phyloP scores from a whole-genome alignment of 2,888 invertebrate genomes.

The Sinhomidia bicolor region DNA sequence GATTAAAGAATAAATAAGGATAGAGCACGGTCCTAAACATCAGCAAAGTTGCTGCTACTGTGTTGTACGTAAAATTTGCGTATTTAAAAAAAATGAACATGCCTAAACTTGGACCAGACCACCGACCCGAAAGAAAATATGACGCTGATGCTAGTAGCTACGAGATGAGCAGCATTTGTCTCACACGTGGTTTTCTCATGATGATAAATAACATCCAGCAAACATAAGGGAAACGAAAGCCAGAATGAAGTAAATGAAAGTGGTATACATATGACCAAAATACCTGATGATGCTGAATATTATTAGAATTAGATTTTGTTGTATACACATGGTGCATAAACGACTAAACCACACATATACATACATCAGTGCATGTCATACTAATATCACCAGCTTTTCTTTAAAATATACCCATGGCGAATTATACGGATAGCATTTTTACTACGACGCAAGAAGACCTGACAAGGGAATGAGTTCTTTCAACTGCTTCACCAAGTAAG shows the following conservation, averaged over 20 bases:
- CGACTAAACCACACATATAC: no score
- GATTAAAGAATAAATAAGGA: neutral
- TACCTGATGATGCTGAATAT: no score
- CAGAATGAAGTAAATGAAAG: no score
- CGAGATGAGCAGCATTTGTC: constrained; percentile 17
- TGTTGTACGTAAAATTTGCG: neutral
- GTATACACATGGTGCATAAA: no score
- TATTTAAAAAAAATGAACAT: neutral
- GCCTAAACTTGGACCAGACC: neutral
- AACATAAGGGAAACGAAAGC: neutral
- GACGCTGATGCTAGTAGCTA: neutral
- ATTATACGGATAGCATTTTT: neutral
- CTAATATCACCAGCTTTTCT: neutral
- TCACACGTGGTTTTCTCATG: constrained; percentile 63
- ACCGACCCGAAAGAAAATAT: neutral
- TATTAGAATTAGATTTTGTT: no score
- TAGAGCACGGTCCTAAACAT: neutral
- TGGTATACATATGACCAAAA: neutral
- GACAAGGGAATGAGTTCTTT: constrained; percentile 57
- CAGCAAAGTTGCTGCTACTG: no score
- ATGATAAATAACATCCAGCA: neutral
- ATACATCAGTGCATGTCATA: no score
- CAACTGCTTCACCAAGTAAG: constrained; percentile 62
- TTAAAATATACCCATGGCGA: neutral
- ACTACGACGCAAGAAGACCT: constrained; percentile 11